Base-by-base conservation (phyloP, 2,888 invertebrate genomes). In the Macrophya alboannulata region DNA sequence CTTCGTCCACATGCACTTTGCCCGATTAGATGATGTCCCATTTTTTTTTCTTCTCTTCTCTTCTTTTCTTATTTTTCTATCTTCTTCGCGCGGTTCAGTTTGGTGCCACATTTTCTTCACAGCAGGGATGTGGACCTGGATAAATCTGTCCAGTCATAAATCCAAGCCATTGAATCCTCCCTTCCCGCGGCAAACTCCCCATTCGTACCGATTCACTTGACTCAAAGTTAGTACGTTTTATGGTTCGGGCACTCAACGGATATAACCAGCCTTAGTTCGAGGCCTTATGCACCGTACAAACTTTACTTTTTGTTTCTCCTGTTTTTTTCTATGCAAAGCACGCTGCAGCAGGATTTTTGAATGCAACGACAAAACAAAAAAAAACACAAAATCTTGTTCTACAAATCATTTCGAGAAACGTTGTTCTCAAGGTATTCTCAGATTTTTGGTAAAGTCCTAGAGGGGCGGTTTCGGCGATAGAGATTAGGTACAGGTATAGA, bases 171-270 rank as follows among this genome's bases (percentile, higher is more conserved):
- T 81, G 40, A 62, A 81, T 81, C 43, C 72, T 21, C 21, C 17
- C 17, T 40, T 71, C 12, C 21, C 77, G 10, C 55, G n/a, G 21
- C 21, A 40, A 37, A 8, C n/a, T 55, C 25, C 8, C 81, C 43
- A 40, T 62, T 81, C 81, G 62, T 81, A n/a, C 43, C 81, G 81
- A 62, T 62, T 81, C 81, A 59, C 43, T 81, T 40, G 62, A 55
- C 55, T 45, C 77, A 77, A 62, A 40, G 62, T 37, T 43, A 40
- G 48, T 37, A 55, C 62, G 59, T 62, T 62, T 59, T 43, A 62
- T 1, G 81, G 59, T 51, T 21, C 21, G n/a, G 62, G 37, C 79
- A 79, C 79, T 79, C 79, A 21, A 59, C 21, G 59, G 79, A 79
- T 79, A 79, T 59, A 62, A 79, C 59, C 51, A 79, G 79, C 79